A percentile compares a stretch with the other conserved stretches of the same genome.
phyloP scores from a whole-genome alignment of 2,113 vertebrate genomes.

The Struthidea cinerea region DNA sequence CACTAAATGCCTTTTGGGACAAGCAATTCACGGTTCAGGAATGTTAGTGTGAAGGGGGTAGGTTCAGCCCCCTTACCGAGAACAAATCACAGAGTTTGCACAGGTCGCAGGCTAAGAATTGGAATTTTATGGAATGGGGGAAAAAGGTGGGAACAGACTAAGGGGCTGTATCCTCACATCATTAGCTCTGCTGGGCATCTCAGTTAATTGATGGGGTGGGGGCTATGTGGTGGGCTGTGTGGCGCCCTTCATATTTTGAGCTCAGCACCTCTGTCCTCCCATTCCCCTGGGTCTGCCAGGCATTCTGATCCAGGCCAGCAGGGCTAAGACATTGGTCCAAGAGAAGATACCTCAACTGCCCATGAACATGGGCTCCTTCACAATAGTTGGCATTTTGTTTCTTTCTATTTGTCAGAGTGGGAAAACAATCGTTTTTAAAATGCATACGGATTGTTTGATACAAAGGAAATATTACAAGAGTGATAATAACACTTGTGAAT shows the following conservation, averaged over 20 bases:
- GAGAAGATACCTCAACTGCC: background rate
- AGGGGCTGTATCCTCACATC: background rate
- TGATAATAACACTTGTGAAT: background rate
- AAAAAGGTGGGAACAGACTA: background rate
- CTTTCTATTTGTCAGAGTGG: background rate
- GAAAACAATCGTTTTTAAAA: background rate
- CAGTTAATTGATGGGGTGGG: background rate
- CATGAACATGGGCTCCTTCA: background rate
- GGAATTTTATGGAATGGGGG: background rate
- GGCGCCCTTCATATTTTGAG: background rate
- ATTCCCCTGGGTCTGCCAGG: background rate
- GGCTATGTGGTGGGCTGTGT: background rate
- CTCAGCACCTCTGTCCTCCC: background rate
- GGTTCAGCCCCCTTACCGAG: constrained; percentile 34
- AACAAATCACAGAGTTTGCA: background rate
- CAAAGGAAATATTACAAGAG: background rate
- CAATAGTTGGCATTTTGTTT: background rate
- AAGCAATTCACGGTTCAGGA: constrained; percentile 48
- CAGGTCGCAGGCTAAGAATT: background rate
- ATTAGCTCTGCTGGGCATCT: background rate
- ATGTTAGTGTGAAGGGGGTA: constrained; percentile 17
- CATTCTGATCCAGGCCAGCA: background rate
- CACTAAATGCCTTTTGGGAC: constrained; percentile 46
- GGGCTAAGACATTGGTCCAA: background rate
- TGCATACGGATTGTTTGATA: background rate